Conservation (phyloP, 2,797 vertebrate species). For the Melanotaenia nigrans region DNA sequence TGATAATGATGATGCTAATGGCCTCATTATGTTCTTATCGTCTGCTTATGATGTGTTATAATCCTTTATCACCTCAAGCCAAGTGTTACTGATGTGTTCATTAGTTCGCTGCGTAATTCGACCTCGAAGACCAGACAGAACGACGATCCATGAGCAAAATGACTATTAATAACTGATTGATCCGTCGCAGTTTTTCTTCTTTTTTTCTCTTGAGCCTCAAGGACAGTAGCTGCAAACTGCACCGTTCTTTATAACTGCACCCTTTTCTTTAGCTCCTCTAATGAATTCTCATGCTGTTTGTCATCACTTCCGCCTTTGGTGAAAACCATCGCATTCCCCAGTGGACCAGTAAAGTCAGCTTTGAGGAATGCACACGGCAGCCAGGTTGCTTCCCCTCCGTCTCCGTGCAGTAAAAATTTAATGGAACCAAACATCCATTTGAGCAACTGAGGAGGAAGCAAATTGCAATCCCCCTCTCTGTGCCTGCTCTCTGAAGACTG, state of each 20-base stretch:
- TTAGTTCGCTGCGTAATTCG: slow-evolving; percentile 59
- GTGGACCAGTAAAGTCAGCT: slow-evolving; percentile 63
- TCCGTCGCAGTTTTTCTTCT: slow-evolving; percentile 19
- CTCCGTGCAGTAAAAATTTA: slow-evolving; percentile 60
- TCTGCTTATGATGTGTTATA: slow-evolving; percentile 64
- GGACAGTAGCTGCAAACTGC: slow-evolving; percentile 44
- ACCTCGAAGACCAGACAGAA: slow-evolving; percentile 52
- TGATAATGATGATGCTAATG: slow-evolving; percentile 63
- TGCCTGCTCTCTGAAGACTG: slow-evolving; percentile 29
- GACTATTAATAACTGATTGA: slow-evolving; percentile 58
- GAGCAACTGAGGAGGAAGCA: slow-evolving; percentile 50
- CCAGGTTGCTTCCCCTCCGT: slow-evolving; percentile 44
- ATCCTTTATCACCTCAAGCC: slow-evolving; percentile 68
- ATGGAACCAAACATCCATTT: slow-evolving; percentile 66
- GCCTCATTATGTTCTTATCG: slow-evolving; percentile 72
- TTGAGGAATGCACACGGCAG: slow-evolving; percentile 56
- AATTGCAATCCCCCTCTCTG: slow-evolving; percentile 52
- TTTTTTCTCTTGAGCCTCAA: slow-evolving; percentile 17
- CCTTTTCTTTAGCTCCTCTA: slow-evolving; percentile 39
- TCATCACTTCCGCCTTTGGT: slow-evolving; percentile 53
- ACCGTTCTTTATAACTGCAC: slow-evolving; percentile 19
- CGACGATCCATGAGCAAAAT: slow-evolving; percentile 38
- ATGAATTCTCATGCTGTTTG: slow-evolving; percentile 60
- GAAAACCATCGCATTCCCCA: slow-evolving; percentile 48
- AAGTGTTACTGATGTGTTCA: slow-evolving; percentile 67